Base-by-base conservation (phyloP, 2,797 vertebrate genomes). In the Hippocampus kuda region DNA sequence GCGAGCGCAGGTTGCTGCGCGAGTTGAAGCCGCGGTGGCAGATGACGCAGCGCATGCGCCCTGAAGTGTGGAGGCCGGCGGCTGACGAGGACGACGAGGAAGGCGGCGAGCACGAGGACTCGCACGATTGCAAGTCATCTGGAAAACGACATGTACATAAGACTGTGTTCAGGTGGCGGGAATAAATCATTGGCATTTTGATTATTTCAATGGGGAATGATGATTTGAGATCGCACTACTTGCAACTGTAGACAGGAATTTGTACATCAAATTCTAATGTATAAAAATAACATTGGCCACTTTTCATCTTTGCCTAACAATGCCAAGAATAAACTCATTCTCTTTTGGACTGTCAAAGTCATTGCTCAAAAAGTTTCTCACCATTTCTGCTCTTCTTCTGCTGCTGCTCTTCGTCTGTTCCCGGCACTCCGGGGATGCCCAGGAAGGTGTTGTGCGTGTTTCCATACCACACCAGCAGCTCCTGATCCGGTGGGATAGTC, bases 11-110 rank as follows among this genome's bases (percentile, higher is more conserved):
- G 89, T 99, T 99, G 88, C 95, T 98, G 90, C 96, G 97, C 0
- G 97, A 99, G 91, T 98, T 98, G 90, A 99, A 98, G 81, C 96
- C 96, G 0, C 97, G 93, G 86, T 97, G 95, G 87, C 96, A 98
- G 88, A 98, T 98, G 70, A 98, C 95, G 65, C 95, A 98, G 69
- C 95, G 95, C 95, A 98, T 98, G 44, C 97, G 94, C 0, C 95
- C 91, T 1, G 66, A 57, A n/a, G 53, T 48, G 41, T 24, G 0
- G 85, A 83, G 1, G 15, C 27, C 30, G 27, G 30, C 59, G 48
- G 16, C 7, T n/a, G 53, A 54, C 8, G 53, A 67, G 2, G 82
- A 72, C 2, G 78, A 86, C 5, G 90, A 86, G 2, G 38, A 73
- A 11, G 66, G 53, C 15, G 83, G 20, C 88, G 88, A 88, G 61